Evolutionary conservation across 2,888 invertebrate genomes (phyloP).

Genomic region (Adineta ricciae): DNA sequence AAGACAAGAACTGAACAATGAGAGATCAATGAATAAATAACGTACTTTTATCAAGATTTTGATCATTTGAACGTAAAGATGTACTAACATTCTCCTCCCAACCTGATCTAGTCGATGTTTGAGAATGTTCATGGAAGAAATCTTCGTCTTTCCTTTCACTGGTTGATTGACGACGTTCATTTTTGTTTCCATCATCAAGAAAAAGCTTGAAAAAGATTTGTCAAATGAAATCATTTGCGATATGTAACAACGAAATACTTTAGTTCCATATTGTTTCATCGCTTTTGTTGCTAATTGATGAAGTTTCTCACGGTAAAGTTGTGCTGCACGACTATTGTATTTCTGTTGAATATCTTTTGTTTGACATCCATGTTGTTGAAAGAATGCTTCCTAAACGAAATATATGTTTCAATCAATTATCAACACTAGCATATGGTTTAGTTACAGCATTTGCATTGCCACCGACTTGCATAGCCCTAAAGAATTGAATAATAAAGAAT

Average conservation of each 20-base stretch:
- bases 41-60: slow-evolving; percentile 7
- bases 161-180: slow-evolving; percentile 43
- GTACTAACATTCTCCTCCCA: not conserved
- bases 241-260: slow-evolving; percentile 56
- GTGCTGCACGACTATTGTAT: slow-evolving; percentile 87
- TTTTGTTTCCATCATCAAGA: slow-evolving; percentile 57
- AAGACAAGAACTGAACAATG: not conserved
- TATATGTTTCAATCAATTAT: not conserved
- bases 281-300: slow-evolving; percentile 70
- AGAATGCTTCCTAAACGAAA: slow-evolving; percentile 69
- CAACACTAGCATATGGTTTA: slow-evolving; percentile 36
- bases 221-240: not conserved
- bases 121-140: slow-evolving; percentile 71
- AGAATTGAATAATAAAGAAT: not conserved
- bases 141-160: slow-evolving; percentile 64
- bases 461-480: slow-evolving; percentile 82
- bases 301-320: slow-evolving; percentile 81
- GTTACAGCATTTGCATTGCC: slow-evolving; percentile 89
- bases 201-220: slow-evolving; percentile 57
- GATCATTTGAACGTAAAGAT: slow-evolving; percentile 39
- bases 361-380: slow-evolving; percentile 80
- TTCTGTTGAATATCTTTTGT: slow-evolving; percentile 89
- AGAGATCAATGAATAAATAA: not conserved
- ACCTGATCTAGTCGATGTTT: slow-evolving; percentile 36
- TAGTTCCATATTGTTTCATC: slow-evolving; percentile 73